phyloP scores from a whole-genome alignment of 2,888 invertebrate species.

The Eumerus sabulonum region DNA sequence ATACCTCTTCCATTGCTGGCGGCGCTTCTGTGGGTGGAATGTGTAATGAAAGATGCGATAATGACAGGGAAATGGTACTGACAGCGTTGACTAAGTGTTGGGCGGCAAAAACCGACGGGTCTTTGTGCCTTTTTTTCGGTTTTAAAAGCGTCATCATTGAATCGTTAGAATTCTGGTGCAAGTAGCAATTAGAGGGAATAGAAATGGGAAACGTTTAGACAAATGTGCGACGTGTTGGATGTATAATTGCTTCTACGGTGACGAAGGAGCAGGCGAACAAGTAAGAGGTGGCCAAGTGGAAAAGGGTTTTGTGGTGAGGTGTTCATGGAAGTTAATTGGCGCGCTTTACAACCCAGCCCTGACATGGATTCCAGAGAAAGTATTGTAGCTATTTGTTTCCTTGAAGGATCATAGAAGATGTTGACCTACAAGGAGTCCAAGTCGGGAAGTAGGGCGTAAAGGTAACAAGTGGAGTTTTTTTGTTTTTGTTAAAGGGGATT shows the following conservation, averaged over 20 bases:
- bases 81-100: constrained; percentile 46
- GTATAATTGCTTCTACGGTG: constrained; percentile 23
- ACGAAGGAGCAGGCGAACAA: neutral
- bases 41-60: constrained; percentile 61
- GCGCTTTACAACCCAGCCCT: neutral
- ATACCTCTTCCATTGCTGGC: constrained; percentile 17
- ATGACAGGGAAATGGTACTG: constrained; percentile 61
- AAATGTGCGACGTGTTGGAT: neutral
- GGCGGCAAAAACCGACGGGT: constrained; percentile 5
- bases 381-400: no score
- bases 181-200: constrained; percentile 29
- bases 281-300: constrained; percentile 9
- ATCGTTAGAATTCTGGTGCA: constrained; percentile 44
- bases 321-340: neutral
- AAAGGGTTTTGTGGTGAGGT: neutral
- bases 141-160: constrained; percentile 46
- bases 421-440: no score
- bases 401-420: no score
- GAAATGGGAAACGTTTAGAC: constrained; percentile 44
- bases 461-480: no score
- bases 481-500: no score
- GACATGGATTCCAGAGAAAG: neutral
- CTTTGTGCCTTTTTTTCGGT: constrained; percentile 19
- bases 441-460: no score
- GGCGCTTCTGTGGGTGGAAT: constrained; percentile 36